phyloP scores from a whole-genome alignment of 2,113 vertebrate genomes.

The Cheilinus undulatus region DNA sequence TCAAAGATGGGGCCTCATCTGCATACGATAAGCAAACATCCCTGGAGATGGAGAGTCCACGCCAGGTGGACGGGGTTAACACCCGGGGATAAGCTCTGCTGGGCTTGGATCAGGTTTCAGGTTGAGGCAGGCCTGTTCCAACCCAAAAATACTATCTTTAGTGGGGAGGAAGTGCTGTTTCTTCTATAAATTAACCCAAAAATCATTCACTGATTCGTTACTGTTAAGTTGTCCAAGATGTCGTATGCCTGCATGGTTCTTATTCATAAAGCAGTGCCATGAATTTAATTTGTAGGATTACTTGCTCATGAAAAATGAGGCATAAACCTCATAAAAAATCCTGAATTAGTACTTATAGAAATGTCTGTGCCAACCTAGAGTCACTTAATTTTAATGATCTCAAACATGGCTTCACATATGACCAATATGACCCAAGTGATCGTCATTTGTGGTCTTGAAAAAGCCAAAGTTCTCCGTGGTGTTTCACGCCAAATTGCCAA shows the following conservation, averaged over 20 bases:
- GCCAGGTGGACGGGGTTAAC: constrained; percentile 55
- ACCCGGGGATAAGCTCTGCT: constrained; percentile 31
- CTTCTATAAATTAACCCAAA: not conserved
- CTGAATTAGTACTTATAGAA: not conserved
- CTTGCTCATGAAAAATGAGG: not conserved
- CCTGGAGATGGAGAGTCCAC: constrained; percentile 13
- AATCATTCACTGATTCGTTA: not conserved
- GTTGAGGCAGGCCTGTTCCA: constrained; percentile 1
- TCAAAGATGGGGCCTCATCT: constrained; percentile 32
- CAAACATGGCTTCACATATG: not conserved
- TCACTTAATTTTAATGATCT: not conserved
- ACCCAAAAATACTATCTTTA: not conserved
- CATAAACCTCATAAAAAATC: too few relatives aligned
- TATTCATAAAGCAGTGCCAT: not conserved
- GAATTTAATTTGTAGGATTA: not conserved
- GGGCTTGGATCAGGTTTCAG: constrained; percentile 9
- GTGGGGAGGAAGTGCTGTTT: not conserved
- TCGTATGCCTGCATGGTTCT: not conserved
- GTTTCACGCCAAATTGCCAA: not conserved
- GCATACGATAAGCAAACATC: constrained; percentile 42
- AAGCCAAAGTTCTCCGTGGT: not conserved
- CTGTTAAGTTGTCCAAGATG: not conserved
- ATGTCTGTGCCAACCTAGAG: not conserved
- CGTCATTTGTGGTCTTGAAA: constrained; percentile 8
- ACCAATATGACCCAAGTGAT: not conserved